Conservation (phyloP, 2,888 invertebrate species). For the Torymus aiolomorphi region DNA sequence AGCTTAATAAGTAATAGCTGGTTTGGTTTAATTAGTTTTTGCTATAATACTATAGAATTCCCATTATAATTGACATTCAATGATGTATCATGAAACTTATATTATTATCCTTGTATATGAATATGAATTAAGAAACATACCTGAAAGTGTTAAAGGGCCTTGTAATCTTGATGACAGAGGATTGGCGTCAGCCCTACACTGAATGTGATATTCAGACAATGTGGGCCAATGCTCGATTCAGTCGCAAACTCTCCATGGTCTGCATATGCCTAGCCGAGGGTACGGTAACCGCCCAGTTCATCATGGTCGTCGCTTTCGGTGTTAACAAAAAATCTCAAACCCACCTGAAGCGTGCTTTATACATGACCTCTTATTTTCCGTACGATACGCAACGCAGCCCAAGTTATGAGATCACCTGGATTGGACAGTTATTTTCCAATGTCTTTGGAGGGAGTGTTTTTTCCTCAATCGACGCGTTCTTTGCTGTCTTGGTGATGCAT, state of each 20-base stretch:
- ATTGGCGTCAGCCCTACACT: background rate
- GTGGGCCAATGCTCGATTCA: slow-evolving; percentile 54
- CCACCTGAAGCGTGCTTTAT: slow-evolving; percentile 32
- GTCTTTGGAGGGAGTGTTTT: slow-evolving; percentile 1
- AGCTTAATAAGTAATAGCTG: too few relatives aligned
- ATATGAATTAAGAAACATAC: too few relatives aligned
- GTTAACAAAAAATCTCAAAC: too few relatives aligned
- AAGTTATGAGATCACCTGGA: slow-evolving; percentile 54
- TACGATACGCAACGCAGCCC: slow-evolving; percentile 61
- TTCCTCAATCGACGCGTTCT: slow-evolving; percentile 61
- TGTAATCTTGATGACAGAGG: slow-evolving; percentile 2
- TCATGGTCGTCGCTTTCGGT: too few relatives aligned
- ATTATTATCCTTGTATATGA: too few relatives aligned
- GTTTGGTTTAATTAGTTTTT: too few relatives aligned
- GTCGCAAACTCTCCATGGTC: slow-evolving; percentile 55
- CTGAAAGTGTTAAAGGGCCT: background rate
- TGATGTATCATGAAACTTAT: too few relatives aligned
- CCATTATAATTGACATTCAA: too few relatives aligned
- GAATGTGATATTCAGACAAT: slow-evolving; percentile 15
- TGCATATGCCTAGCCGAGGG: slow-evolving; percentile 54
- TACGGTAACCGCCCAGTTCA: background rate
- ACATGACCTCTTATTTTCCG: slow-evolving; percentile 47
- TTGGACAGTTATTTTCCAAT: background rate
- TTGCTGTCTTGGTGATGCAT: slow-evolving; percentile 64
- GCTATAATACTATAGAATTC: too few relatives aligned